Conservation (phyloP, 2,113 vertebrate species). For the Mola mola region DNA sequence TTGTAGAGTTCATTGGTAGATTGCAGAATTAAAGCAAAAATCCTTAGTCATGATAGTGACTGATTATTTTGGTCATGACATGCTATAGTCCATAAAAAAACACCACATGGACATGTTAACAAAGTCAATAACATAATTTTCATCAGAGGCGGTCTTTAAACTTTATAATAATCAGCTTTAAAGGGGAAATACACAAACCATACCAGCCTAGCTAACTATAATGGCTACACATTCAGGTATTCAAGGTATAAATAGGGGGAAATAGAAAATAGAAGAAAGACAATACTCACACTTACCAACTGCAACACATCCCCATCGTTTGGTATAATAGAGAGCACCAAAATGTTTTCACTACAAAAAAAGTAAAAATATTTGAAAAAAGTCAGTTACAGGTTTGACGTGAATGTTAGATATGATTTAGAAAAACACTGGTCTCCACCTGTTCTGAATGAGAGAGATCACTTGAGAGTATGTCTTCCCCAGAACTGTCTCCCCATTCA, state of each 20-base stretch:
- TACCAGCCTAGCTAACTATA: no score
- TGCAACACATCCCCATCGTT: constrained; percentile 97
- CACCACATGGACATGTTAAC: no score
- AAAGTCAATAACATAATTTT: no score
- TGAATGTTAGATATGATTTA: neutral
- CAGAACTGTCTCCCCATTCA: constrained; percentile 92
- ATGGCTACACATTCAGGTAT: no score
- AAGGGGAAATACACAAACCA: no score
- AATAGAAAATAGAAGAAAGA: constrained; percentile 61
- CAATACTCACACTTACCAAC: constrained; percentile 90
- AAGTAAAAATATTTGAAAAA: neutral
- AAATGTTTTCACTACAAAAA: constrained; percentile 83
- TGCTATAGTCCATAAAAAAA: no score
- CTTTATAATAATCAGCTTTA: no score
- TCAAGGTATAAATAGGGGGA: constrained; percentile 26
- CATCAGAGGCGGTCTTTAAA: no score
- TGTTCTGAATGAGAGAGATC: constrained; percentile 95
- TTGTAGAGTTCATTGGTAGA: no score
- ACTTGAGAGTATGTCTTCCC: constrained; percentile 98
- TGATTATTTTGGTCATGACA: no score
- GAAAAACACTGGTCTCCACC: constrained; percentile 77
- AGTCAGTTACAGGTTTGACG: neutral
- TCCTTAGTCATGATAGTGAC: no score
- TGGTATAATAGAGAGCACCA: constrained; percentile 96
- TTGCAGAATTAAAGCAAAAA: no score